phyloP scores from a whole-genome alignment of 2,113 vertebrate species.

The Notechis scutatus region DNA sequence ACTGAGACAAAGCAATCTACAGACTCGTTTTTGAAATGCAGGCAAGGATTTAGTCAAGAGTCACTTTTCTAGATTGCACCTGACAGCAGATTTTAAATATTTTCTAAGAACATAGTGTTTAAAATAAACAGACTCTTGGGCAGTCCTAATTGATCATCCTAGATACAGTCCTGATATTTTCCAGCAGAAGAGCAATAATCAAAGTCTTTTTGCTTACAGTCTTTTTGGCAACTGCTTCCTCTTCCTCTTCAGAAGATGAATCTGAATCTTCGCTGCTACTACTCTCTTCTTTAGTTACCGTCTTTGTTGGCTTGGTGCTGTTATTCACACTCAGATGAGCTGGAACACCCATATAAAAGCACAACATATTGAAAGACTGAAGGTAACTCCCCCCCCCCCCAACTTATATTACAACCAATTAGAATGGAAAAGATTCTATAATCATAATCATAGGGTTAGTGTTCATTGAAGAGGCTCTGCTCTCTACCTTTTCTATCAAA shows the following conservation, averaged over 20 bases:
- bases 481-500: background rate
- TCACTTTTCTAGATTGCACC: background rate
- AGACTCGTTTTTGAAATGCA: background rate
- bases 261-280: conserved; percentile 58
- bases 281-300: conserved; percentile 16
- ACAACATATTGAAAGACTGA: background rate
- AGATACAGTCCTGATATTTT: background rate
- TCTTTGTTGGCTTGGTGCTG: background rate
- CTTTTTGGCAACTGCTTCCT: conserved; percentile 31
- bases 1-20: background rate
- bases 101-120: background rate
- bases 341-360: conserved; percentile 34
- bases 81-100: background rate
- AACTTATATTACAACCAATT: background rate
- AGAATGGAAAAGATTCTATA: background rate
- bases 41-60: background rate
- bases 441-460: no score
- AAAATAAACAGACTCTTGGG: background rate
- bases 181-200: background rate
- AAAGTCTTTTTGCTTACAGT: conserved; percentile 29
- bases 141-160: background rate
- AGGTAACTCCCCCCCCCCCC: background rate
- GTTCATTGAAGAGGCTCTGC: background rate
- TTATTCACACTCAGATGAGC: conserved; percentile 26
- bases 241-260: conserved; percentile 59